phyloP scores from a whole-genome alignment of 2,797 vertebrate species.

The Halcyon smyrnensis region DNA sequence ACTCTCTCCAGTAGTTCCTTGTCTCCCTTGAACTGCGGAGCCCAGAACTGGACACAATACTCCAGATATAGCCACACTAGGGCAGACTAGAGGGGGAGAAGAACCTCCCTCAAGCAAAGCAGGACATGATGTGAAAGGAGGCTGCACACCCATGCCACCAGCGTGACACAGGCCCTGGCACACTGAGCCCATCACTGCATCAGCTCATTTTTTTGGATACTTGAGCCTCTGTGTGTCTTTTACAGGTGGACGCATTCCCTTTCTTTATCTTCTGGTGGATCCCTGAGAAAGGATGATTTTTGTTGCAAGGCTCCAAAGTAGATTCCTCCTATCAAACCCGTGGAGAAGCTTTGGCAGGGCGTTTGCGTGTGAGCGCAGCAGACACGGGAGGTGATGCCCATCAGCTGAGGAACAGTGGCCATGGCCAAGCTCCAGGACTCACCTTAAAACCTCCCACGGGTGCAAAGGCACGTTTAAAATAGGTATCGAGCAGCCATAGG shows the following conservation, averaged over 20 bases:
- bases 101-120: neutral
- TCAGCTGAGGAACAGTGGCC: neutral
- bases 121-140: neutral
- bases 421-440: neutral
- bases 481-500: neutral
- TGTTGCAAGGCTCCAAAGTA: neutral
- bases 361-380: neutral
- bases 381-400: neutral
- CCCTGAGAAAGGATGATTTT: neutral
- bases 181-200: neutral
- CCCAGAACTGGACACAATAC: neutral
- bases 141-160: neutral
- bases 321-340: neutral
- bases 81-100: neutral
- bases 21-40: neutral
- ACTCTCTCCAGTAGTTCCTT: neutral
- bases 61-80: neutral
- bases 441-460: neutral
- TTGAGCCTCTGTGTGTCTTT: neutral
- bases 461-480: neutral
- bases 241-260: neutral
- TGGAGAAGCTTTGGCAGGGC: neutral
- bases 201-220: neutral
- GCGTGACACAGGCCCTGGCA: accelerated
- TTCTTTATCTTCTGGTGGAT: neutral